Base-by-base conservation (phyloP, 1,140 invertebrate genomes). In the Drosophila virilis region DNA sequence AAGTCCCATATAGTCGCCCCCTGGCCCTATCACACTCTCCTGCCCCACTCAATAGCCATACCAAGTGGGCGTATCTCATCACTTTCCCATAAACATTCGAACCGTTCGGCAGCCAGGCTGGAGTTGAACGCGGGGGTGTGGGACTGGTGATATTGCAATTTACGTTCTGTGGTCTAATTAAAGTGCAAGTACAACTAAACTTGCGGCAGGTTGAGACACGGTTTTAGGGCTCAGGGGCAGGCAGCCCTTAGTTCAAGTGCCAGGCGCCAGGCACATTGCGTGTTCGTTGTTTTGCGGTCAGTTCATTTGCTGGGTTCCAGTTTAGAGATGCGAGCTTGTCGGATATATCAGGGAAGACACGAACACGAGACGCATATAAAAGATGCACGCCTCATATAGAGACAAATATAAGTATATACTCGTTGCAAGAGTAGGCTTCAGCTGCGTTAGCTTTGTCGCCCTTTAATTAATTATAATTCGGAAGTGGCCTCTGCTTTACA, bases 151-250 rank as follows among this genome's bases (percentile, higher is more conserved):
- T 88, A 89, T 84, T 89, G 85, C 84, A 89, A 89, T 88, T 89
- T 88, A 89, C 84, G 84, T 89, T 82, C 83, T 88, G 84, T 72
- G 83, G 83, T 88, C 83, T 88, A 88, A 88, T 88, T 88, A 88
- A 88, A 88, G 84, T 88, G 84, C 80, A 90, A 88, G 58, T 73
- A 89, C 80, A 89, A 78, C 79, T 74, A 70, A 89, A 80, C 80
- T 78, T 84, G 84, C 78, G 74, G 83, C 69, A 76, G 78, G 70
- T 78, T 79, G 58, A 61, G 60, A 60, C 45, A 10, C 38, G 17
- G 42, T 43, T 62, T 64, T 45, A 52, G 45, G 28, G 12, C 17
- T 62, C 22, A 32, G 58, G 51, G 15, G 6, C 1, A 10, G 42
- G 66, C 38, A 15, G 28, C 12, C 12, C 51, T 38, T 13, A 12